A percentile compares a stretch with the other conserved stretches of the same genome.
Evolutionary conservation across 2,113 vertebrate species (phyloP).

Genomic region (Catharus fuscescens): DNA sequence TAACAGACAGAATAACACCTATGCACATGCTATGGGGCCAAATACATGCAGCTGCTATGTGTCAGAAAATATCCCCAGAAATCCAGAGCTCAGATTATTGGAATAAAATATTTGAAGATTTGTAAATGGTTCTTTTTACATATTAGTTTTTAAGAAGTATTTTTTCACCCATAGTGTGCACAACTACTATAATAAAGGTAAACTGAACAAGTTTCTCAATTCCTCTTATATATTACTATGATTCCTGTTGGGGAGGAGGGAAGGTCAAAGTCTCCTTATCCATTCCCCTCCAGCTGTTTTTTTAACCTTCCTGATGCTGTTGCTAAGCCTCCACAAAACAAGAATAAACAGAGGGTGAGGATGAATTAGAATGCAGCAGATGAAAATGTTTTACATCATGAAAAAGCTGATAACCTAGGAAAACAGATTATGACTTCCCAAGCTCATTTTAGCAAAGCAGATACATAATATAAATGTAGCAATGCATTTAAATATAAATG

Average conservation of each 20-base stretch:
- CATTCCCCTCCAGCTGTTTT: background rate
- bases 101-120: background rate
- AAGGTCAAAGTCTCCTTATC: background rate
- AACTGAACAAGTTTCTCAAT: background rate
- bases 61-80: background rate
- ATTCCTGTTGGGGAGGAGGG: rapidly evolving
- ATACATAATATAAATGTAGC: background rate
- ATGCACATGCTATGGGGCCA: rapidly evolving
- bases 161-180: background rate
- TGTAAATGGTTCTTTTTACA: background rate
- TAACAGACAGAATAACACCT: background rate
- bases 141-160: background rate
- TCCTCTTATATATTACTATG: background rate
- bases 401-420: background rate
- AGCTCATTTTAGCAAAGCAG: background rate
- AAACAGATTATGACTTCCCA: background rate
- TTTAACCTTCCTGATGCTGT: background rate
- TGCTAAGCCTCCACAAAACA: background rate
- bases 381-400: background rate
- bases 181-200: background rate
- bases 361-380: background rate
- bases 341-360: background rate
- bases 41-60: background rate
- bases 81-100: background rate
- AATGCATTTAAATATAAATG: background rate